Conservation (phyloP, 2,797 vertebrate species). For the Austrolebias charrua region DNA sequence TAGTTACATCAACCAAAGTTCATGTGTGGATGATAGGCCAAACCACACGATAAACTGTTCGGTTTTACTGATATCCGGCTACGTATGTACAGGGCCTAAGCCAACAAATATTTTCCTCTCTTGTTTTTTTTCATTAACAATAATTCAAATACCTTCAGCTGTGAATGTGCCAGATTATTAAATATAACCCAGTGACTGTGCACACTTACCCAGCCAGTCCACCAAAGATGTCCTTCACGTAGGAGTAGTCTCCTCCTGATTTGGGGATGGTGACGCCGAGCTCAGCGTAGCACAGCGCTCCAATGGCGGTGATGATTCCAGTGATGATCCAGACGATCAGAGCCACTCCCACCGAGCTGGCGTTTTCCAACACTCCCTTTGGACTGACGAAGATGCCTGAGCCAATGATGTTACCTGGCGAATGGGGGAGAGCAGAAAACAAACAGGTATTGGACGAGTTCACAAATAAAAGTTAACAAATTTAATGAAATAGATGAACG, state of each 20-base stretch:
- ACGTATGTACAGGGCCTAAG: no score
- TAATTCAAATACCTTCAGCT: no score
- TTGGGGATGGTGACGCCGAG: constrained; percentile 94
- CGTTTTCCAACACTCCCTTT: constrained; percentile 92
- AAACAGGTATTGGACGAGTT: constrained; percentile 3
- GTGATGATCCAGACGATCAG: constrained; percentile 91
- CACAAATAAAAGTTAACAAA: no score
- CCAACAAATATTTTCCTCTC: no score
- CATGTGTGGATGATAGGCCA: no score
- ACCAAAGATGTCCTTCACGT: constrained; percentile 94
- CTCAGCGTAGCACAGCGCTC: constrained; percentile 92
- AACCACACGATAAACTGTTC: no score
- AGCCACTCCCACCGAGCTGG: constrained; percentile 89
- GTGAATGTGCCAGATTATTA: no score
- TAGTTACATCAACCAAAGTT: no score
- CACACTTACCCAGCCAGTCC: constrained; percentile 90
- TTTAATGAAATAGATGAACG: no score
- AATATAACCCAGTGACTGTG: not conserved
- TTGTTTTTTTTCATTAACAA: no score
- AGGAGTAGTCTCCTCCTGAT: constrained; percentile 92
- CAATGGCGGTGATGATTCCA: constrained; percentile 89
- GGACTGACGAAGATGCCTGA: constrained; percentile 95
- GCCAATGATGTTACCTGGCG: constrained; percentile 92
- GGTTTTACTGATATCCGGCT: no score
- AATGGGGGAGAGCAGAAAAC: not conserved